A percentile compares a stretch with the other conserved stretches of the same genome.
Conservation (phyloP, 2,113 vertebrate species). For the Lethenteron reissneri region DNA sequence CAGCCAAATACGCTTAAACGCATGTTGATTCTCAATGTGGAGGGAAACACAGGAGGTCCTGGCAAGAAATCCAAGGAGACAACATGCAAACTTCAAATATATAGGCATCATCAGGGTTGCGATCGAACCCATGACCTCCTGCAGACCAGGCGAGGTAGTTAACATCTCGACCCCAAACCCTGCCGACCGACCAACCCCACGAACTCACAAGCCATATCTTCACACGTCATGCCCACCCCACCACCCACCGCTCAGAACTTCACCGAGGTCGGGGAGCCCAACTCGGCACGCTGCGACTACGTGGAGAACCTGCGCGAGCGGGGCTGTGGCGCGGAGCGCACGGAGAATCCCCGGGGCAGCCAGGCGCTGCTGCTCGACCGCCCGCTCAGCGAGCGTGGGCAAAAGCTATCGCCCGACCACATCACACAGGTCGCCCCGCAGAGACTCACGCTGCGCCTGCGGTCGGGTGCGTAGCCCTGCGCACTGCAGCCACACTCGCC, state of each 20-base stretch:
- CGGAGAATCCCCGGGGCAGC: conserved; percentile 16
- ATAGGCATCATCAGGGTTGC: too few species aligned
- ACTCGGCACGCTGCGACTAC: conserved; percentile 23
- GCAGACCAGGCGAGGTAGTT: too few species aligned
- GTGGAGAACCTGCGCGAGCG: conserved; percentile 18
- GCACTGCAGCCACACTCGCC: too few species aligned
- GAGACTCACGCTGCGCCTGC: conserved; percentile 19
- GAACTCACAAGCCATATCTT: neutral
- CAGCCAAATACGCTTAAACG: too few species aligned
- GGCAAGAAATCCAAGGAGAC: too few species aligned
- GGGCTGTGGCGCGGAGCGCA: conserved; percentile 17
- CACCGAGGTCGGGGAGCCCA: conserved; percentile 19
- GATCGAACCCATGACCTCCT: too few species aligned
- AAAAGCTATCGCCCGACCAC: conserved; percentile 12
- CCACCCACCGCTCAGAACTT: conserved; percentile 21
- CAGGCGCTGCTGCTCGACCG: conserved; percentile 16
- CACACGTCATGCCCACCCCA: neutral
- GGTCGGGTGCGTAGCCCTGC: conserved; percentile 20
- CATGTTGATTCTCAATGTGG: too few species aligned
- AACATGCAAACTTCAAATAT: too few species aligned
- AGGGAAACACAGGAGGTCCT: too few species aligned
- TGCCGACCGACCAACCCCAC: too few species aligned
- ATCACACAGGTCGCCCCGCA: conserved; percentile 32
- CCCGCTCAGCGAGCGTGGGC: conserved; percentile 15
- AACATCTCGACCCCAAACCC: too few species aligned